phyloP scores from a whole-genome alignment of 2,113 vertebrate species.

The Phodopus roborovskii region DNA sequence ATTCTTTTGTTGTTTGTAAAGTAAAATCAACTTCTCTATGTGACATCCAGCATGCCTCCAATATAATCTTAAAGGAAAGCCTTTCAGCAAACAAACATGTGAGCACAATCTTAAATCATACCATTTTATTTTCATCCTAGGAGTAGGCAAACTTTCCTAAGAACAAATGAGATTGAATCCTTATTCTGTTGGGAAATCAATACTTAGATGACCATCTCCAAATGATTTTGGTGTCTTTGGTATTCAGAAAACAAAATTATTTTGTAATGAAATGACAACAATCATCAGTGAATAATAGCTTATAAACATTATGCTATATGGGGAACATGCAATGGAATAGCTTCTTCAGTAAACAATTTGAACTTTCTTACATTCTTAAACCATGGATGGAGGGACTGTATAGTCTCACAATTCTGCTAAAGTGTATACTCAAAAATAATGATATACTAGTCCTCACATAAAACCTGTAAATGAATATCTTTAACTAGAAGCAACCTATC shows the following conservation, averaged over 20 bases:
- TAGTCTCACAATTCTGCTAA: background rate
- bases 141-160: background rate
- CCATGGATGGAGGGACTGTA: background rate
- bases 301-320: background rate
- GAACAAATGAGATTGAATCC: background rate
- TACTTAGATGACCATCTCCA: background rate
- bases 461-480: background rate
- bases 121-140: background rate
- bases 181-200: background rate
- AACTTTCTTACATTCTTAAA: background rate
- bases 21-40: background rate
- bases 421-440: background rate
- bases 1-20: background rate
- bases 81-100: background rate
- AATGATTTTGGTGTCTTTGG: background rate
- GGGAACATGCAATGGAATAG: background rate
- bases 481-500: background rate
- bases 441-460: background rate
- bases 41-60: background rate
- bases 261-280: background rate
- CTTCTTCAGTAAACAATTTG: background rate
- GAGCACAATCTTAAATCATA: background rate
- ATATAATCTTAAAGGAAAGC: background rate
- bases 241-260: background rate
- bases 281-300: background rate